Evolutionary conservation across 2,113 vertebrate species (phyloP).

Genomic region (Taxidea taxus): DNA sequence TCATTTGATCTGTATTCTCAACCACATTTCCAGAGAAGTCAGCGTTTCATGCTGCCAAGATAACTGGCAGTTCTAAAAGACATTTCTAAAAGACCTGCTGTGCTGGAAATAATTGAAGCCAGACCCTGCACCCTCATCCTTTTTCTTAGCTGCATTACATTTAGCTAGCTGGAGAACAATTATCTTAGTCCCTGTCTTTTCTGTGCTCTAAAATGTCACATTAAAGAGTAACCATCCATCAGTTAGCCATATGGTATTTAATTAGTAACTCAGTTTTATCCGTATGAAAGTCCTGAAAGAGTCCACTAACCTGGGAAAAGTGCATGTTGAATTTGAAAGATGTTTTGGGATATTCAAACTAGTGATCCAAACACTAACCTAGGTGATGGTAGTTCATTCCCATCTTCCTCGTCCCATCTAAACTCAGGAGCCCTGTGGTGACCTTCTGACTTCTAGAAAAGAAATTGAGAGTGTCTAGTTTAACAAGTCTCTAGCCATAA

Average conservation of each 20-base stretch:
- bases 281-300: slow-evolving; percentile 15
- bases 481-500: not conserved
- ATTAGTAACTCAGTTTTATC: slow-evolving; percentile 54
- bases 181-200: slow-evolving; percentile 44
- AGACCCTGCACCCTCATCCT: not conserved
- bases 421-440: not conserved
- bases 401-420: not conserved
- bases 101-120: slow-evolving; percentile 67
- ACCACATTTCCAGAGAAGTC: not conserved
- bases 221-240: slow-evolving; percentile 52
- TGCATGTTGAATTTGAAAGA: slow-evolving; percentile 20
- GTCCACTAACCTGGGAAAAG: slow-evolving; percentile 34
- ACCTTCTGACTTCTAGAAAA: not conserved
- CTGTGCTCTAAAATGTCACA: slow-evolving; percentile 57
- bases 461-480: not conserved
- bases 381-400: not conserved
- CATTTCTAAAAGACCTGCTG: slow-evolving; percentile 55
- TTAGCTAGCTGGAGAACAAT: slow-evolving; percentile 59
- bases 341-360: not conserved
- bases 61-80: slow-evolving; percentile 46
- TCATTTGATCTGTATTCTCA: slow-evolving; percentile 43
- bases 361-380: slow-evolving; percentile 25
- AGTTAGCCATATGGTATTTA: slow-evolving; percentile 61
- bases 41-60: not conserved
- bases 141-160: slow-evolving; percentile 33